phyloP scores from a whole-genome alignment of 2,797 vertebrate species.

The Epinephelus malabaricus region DNA sequence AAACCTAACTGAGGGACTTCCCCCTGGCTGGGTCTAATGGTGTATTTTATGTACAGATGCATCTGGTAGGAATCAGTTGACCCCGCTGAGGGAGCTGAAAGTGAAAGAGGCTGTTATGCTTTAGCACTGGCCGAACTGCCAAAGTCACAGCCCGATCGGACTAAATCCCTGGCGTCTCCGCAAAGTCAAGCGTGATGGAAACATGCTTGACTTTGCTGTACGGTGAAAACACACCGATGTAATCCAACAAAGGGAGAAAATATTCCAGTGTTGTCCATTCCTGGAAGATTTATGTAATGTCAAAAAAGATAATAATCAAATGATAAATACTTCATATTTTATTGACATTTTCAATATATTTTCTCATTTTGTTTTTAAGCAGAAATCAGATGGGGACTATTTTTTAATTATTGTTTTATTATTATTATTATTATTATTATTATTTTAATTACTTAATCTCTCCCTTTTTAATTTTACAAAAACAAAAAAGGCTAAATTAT shows the following conservation, averaged over 20 bases:
- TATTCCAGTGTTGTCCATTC: neutral
- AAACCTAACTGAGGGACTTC: slow-evolving; percentile 36
- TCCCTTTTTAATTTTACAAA: neutral
- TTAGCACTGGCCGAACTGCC: slow-evolving; percentile 71
- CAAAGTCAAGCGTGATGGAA: slow-evolving; percentile 69
- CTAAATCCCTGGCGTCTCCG: slow-evolving; percentile 70
- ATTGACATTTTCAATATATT: neutral
- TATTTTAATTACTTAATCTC: slow-evolving; percentile 1
- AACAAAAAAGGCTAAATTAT: no score
- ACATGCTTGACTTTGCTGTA: slow-evolving; percentile 53
- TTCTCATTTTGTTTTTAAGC: neutral
- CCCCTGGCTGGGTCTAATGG: slow-evolving; percentile 33
- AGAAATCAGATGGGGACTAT: neutral
- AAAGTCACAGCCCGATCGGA: slow-evolving; percentile 68
- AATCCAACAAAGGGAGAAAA: slow-evolving; percentile 22
- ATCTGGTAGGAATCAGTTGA: slow-evolving; percentile 78
- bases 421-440: neutral
- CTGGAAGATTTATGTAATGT: neutral
- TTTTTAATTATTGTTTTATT: neutral
- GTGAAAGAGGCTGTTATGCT: slow-evolving; percentile 78
- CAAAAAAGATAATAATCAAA: neutral
- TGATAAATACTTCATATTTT: neutral
- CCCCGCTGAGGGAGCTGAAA: slow-evolving; percentile 71
- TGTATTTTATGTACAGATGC: slow-evolving; percentile 74
- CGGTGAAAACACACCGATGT: slow-evolving; percentile 17